A percentile compares a stretch with the other conserved stretches of the same genome.
These are phyloP conservation scores for Ia io DNA, from an alignment of 2,113 vertebrate genomes.

Conservation along the genomic window DNA sequence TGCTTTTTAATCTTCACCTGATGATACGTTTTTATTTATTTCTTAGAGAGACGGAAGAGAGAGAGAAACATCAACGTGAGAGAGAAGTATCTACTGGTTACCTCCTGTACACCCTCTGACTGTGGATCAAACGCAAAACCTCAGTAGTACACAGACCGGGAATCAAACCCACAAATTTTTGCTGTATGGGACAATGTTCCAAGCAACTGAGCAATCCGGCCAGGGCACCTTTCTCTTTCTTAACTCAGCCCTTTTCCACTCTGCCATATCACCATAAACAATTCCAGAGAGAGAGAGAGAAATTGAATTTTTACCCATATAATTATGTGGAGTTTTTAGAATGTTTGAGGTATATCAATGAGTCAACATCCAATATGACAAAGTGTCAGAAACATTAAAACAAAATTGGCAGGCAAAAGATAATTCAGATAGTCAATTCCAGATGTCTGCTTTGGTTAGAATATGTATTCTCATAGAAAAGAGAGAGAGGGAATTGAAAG, in stretches of 20 bases:
- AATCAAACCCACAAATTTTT: neutral
- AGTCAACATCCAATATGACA: neutral
- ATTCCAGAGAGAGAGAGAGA: neutral
- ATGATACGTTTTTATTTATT: neutral
- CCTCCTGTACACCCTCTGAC: neutral
- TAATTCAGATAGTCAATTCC: neutral
- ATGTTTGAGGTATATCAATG: neutral
- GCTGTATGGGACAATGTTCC: neutral
- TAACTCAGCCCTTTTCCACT: neutral
- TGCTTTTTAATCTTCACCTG: no score
- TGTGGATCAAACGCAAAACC: neutral
- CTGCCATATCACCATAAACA: neutral
- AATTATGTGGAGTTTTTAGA: neutral
- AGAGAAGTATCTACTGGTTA: neutral
- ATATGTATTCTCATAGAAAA: neutral
- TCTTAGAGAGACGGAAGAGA: neutral
- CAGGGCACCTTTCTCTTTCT: neutral
- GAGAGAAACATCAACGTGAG: neutral
- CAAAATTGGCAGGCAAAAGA: neutral
- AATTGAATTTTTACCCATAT: neutral
- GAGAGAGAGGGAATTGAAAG: neutral
- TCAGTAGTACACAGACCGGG: neutral
- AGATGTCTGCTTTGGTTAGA: neutral
- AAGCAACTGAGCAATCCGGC: neutral
- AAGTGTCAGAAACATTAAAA: neutral